phyloP scores from a whole-genome alignment of 2,797 vertebrate species.

The Anguilla pacifica region DNA sequence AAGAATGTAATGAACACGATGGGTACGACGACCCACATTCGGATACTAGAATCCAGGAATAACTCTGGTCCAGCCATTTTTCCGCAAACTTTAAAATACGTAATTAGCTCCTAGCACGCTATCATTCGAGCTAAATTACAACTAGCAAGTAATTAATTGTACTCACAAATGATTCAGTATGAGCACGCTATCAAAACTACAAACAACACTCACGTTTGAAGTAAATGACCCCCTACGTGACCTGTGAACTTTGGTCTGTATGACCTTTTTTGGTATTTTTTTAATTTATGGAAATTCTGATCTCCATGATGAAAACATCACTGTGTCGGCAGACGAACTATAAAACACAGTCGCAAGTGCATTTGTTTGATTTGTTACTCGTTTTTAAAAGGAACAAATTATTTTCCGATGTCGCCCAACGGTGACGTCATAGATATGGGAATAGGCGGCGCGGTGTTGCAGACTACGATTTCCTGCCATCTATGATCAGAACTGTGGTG shows the following conservation, averaged over 20 bases:
- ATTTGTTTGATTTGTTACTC: background rate
- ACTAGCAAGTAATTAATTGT: background rate
- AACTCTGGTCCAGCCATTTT: conserved; percentile 76
- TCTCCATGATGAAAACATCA: background rate
- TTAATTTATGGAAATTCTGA: background rate
- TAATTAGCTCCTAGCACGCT: background rate
- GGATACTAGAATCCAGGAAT: conserved; percentile 80
- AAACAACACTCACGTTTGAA: background rate
- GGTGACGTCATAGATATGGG: background rate
- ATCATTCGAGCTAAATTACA: background rate
- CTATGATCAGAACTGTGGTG: too few species aligned
- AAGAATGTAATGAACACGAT: conserved; percentile 83
- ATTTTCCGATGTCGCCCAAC: background rate
- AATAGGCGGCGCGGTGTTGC: too few species aligned
- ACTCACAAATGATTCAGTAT: background rate
- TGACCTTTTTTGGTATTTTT: background rate
- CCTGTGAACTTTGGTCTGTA: background rate
- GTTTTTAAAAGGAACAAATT: background rate
- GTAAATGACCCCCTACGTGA: conserved; percentile 2
- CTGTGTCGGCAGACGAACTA: background rate
- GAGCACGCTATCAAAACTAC: background rate
- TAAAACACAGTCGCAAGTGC: background rate
- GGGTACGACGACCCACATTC: conserved; percentile 82
- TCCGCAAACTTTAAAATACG: background rate
- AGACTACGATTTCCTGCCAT: too few species aligned